Percentiles rank a stretch among this genome's conserved stretches.
phyloP scores from a whole-genome alignment of 2,888 invertebrate species.

The Salpingus planirostris region DNA sequence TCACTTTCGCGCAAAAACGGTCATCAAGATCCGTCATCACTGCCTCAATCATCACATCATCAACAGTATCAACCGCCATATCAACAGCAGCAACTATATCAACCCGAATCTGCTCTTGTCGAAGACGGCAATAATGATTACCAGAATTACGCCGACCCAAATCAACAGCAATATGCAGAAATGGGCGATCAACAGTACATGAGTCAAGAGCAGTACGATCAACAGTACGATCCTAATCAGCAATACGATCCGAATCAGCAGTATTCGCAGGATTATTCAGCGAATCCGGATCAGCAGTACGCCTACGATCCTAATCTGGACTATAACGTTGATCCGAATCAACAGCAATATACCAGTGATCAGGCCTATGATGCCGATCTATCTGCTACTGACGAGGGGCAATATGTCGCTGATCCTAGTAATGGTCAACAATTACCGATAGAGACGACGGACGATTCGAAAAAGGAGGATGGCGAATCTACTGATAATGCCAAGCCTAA shows the following conservation, averaged over 20 bases:
- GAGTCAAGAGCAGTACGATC: conserved; percentile 22
- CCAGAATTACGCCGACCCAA: conserved; percentile 7
- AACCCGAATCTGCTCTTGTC: conserved; percentile 8
- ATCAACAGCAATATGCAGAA: conserved; percentile 12
- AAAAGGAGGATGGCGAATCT: too few relatives aligned
- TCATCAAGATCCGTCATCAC: conserved; percentile 15
- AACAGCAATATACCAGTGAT: conserved; percentile 10
- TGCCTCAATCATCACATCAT: conserved; percentile 4
- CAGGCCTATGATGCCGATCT: neutral
- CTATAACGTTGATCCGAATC: conserved; percentile 26
- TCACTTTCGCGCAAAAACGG: conserved; percentile 21
- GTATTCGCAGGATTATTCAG: conserved; percentile 22
- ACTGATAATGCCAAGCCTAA: too few relatives aligned
- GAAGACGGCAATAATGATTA: conserved; percentile 19
- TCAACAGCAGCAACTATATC: conserved; percentile 9
- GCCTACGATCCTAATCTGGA: conserved; percentile 21
- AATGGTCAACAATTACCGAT: too few relatives aligned
- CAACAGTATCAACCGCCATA: conserved; percentile 16
- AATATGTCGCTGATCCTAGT: too few relatives aligned
- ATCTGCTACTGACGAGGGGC: too few relatives aligned
- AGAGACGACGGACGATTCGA: too few relatives aligned
- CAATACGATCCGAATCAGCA: conserved; percentile 25
- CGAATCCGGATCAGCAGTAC: conserved; percentile 31
- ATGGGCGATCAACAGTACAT: conserved; percentile 15
- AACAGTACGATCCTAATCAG: conserved; percentile 15